Conservation (phyloP, 2,797 vertebrate species). For the Notolabrus celidotus region DNA sequence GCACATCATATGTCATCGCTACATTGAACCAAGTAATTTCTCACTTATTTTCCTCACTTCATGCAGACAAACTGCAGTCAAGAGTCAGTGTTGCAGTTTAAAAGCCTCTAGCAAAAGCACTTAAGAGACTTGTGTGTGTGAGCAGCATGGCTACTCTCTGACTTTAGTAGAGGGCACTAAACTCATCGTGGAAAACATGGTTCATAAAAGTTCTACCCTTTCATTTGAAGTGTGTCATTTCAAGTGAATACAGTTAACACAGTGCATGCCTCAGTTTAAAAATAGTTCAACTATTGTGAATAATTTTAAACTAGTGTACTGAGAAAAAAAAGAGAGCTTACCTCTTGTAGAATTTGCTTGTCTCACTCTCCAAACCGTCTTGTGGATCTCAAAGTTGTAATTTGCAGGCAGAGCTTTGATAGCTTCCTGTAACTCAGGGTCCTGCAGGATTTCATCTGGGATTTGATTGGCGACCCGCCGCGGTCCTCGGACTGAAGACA, state of each 20-base stretch:
- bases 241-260: too few species aligned
- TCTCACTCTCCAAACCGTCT: constrained; percentile 95
- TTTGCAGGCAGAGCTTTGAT: constrained; percentile 88
- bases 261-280: not conserved
- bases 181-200: too few species aligned
- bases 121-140: too few species aligned
- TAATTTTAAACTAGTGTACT: not conserved
- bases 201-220: not conserved
- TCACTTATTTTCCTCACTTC: too few species aligned
- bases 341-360: constrained; percentile 91
- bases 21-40: too few species aligned
- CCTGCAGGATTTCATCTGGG: constrained; percentile 91
- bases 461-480: constrained; percentile 91
- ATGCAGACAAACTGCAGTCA: too few species aligned
- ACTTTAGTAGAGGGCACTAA: too few species aligned
- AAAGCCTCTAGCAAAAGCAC: too few species aligned
- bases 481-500: constrained; percentile 79
- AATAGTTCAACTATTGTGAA: not conserved
- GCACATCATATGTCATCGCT: too few species aligned
- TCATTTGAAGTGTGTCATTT: not conserved
- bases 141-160: too few species aligned
- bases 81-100: too few species aligned
- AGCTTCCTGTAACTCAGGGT: constrained; percentile 87
- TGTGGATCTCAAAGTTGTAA: constrained; percentile 98
- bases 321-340: constrained; percentile 72